Evolutionary conservation across 2,888 invertebrate genomes (phyloP).

Genomic region (Lepas anatifera): DNA sequence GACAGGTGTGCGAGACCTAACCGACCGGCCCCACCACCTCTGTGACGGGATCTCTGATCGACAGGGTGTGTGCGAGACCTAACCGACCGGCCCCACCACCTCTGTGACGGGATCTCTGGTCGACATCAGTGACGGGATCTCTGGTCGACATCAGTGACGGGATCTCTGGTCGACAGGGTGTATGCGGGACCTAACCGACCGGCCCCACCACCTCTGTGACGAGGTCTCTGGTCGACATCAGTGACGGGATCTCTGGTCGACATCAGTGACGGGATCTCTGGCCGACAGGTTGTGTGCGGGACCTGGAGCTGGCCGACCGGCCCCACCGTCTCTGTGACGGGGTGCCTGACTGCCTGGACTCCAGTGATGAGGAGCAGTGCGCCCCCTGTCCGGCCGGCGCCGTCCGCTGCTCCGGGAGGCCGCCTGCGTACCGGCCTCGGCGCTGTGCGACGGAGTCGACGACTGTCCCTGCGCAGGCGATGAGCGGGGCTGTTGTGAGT

Average conservation of each 20-base stretch:
- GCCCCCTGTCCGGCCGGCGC: slow-evolving; percentile 56
- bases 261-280: no score
- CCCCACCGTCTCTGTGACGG: slow-evolving; percentile 74
- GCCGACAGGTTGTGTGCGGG: slow-evolving; percentile 53
- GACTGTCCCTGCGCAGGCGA: slow-evolving; percentile 81
- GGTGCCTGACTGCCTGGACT: slow-evolving; percentile 68
- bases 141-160: no score
- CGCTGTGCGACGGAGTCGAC: slow-evolving; percentile 65
- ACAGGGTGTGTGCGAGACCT: no score
- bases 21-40: no score
- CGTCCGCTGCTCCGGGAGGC: slow-evolving; percentile 63
- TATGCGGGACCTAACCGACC: neutral
- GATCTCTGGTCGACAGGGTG: neutral
- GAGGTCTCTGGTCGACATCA: no score
- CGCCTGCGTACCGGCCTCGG: slow-evolving; percentile 52
- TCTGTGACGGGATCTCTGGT: no score
- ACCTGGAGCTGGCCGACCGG: slow-evolving; percentile 58
- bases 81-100: no score
- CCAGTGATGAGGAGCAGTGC: slow-evolving; percentile 64
- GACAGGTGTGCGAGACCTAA: no score
- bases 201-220: neutral
- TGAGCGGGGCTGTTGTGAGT: slow-evolving; percentile 73
- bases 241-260: no score
- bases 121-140: no score
- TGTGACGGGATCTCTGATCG: no score